Percentiles rank a stretch among this genome's conserved stretches.
Conservation (phyloP, 2,797 vertebrate genomes). For the Spea hammondii region DNA sequence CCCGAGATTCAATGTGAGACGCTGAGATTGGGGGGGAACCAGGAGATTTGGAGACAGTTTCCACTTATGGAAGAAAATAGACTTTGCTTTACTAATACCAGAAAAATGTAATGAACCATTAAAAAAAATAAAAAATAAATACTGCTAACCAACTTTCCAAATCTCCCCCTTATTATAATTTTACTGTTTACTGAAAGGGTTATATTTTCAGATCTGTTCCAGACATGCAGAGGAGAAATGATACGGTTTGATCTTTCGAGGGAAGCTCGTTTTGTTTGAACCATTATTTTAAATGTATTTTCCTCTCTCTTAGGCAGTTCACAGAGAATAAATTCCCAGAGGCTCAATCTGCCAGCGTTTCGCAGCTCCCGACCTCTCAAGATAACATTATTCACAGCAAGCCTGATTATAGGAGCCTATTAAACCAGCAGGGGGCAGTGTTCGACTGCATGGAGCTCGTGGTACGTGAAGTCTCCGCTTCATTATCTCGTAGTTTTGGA, state of each 20-base stretch:
- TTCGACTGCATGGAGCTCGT: conserved; percentile 43
- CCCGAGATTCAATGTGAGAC: no score
- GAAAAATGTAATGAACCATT: no score
- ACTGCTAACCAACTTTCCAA: no score
- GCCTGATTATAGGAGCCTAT: conserved; percentile 32
- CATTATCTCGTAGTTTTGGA: conserved; percentile 3
- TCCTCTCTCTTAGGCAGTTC: conserved; percentile 23
- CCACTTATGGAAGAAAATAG: no score
- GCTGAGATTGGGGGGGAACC: no score
- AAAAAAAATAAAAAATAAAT: no score
- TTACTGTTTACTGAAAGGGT: no score
- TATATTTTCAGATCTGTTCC: no score
- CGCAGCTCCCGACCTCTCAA: conserved; percentile 22
- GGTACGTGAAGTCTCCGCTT: conserved; percentile 24
- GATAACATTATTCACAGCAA: conserved; percentile 26
- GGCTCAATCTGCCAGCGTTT: background rate
- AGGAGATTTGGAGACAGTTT: no score
- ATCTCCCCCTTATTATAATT: no score
- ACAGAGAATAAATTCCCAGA: conserved; percentile 12
- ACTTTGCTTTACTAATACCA: no score
- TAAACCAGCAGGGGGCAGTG: conserved; percentile 44
- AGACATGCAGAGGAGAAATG: no score
- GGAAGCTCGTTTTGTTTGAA: background rate
- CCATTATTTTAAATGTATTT: background rate
- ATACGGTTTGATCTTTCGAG: background rate